Evolutionary conservation across 2,888 invertebrate species (phyloP).

Genomic region (Caenorhabditis sp.): DNA sequence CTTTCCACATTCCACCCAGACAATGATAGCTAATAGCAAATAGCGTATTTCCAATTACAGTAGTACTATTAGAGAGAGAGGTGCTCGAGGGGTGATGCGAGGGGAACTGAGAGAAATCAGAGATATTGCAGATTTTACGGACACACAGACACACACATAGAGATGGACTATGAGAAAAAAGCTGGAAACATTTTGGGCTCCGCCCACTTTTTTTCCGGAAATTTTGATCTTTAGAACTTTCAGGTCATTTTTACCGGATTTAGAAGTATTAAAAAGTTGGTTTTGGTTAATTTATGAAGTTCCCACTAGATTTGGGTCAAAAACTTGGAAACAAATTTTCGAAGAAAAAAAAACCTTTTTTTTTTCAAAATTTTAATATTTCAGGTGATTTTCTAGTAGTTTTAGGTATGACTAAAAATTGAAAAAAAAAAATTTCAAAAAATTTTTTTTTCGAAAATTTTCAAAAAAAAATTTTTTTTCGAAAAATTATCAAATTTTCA

Average conservation of each 20-base stretch:
- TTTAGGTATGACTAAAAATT: no score
- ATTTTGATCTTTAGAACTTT: no score
- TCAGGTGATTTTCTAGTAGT: background rate
- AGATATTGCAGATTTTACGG: no score
- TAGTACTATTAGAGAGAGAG: constrained; percentile 2
- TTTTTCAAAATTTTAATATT: background rate
- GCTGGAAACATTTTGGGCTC: background rate
- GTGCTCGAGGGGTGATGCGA: constrained; percentile 5
- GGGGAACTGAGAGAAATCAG: background rate
- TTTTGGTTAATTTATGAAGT: no score
- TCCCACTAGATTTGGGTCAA: background rate
- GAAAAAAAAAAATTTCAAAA: no score
- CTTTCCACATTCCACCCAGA: background rate
- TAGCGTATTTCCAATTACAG: no score
- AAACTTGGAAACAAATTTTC: background rate
- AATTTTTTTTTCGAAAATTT: no score
- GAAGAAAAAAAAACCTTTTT: background rate
- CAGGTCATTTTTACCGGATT: no score
- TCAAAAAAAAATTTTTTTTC: no score
- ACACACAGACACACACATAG: constrained; percentile 25
- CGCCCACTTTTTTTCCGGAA: background rate
- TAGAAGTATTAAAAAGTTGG: no score
- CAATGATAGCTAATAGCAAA: background rate
- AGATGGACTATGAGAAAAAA: constrained; percentile 1
- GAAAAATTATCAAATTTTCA: no score